phyloP scores from a whole-genome alignment of 2,797 vertebrate species.

The Okamejei kenojei region DNA sequence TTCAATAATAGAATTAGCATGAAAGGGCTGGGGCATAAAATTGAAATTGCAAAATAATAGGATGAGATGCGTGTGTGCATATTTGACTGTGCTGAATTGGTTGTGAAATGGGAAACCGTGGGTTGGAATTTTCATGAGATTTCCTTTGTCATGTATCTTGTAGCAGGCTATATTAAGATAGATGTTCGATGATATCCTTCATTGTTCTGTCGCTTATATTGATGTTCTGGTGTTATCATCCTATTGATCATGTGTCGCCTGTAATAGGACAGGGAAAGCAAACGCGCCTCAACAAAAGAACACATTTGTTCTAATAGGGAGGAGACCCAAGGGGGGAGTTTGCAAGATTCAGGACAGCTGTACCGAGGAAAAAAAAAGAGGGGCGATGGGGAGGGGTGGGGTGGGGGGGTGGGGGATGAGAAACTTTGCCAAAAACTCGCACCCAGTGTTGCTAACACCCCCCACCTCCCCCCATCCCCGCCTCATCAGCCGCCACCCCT shows the following conservation, averaged over 20 bases:
- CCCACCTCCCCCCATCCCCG: constrained; percentile 40
- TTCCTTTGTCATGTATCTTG: constrained; percentile 94
- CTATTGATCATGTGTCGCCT: constrained; percentile 99
- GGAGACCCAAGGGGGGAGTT: constrained; percentile 85
- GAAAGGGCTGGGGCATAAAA: constrained; percentile 99
- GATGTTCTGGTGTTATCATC: constrained; percentile 99
- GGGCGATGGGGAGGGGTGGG: not conserved
- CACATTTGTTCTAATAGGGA: constrained; percentile 99
- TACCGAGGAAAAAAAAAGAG: constrained; percentile 58
- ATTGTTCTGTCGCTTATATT: constrained; percentile 99
- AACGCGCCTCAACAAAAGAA: constrained; percentile 99
- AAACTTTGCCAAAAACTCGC: constrained; percentile 71
- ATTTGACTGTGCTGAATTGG: constrained; percentile 59
- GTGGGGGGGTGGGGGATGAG: constrained; percentile 54
- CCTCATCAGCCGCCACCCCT: constrained; percentile 42
- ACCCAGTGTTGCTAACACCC: not conserved
- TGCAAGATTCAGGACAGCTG: constrained; percentile 94
- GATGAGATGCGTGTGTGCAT: constrained; percentile 93
- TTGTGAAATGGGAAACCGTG: constrained; percentile 92
- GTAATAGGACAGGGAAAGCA: constrained; percentile 98
- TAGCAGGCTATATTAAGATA: constrained; percentile 99
- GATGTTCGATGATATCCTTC: constrained; percentile 99
- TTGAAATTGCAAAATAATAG: constrained; percentile 99
- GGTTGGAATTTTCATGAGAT: constrained; percentile 99
- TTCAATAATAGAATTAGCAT: constrained; percentile 99